Evolutionary conservation across 2,888 invertebrate species (phyloP).

Genomic region (Brachyptera putata): DNA sequence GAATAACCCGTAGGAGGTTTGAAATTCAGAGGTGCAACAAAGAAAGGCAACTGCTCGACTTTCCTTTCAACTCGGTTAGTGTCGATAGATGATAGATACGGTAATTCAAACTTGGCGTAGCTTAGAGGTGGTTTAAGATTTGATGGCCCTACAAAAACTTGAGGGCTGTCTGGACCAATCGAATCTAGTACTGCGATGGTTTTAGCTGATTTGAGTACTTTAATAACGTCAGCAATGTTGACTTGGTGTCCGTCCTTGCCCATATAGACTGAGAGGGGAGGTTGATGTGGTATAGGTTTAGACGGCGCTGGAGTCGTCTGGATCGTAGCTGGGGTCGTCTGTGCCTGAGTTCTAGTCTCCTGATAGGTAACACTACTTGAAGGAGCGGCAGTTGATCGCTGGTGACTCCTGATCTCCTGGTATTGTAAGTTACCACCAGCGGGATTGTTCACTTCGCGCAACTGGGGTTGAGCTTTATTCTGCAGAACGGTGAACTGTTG

Average conservation of each 20-base stretch:
- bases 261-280: constrained; percentile 77
- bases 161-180: constrained; percentile 62
- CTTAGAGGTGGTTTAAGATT: constrained; percentile 65
- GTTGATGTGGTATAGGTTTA: constrained; percentile 62
- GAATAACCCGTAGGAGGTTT: constrained; percentile 79
- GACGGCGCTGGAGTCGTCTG: constrained; percentile 13
- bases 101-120: constrained; percentile 75
- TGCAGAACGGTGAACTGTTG: constrained; percentile 21
- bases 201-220: constrained; percentile 63
- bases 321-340: background rate
- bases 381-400: background rate
- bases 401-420: background rate
- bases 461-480: too few relatives aligned
- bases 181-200: constrained; percentile 73
- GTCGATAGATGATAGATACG: constrained; percentile 72
- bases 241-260: constrained; percentile 49
- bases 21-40: constrained; percentile 80
- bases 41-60: constrained; percentile 72
- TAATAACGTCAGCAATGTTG: constrained; percentile 66
- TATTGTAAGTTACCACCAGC: too few relatives aligned
- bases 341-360: too few relatives aligned
- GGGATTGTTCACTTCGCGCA: too few relatives aligned
- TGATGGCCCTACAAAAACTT: constrained; percentile 78
- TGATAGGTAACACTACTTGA: too few relatives aligned
- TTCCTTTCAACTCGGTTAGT: constrained; percentile 63